Evolutionary conservation across 2,888 invertebrate species (phyloP).

Genomic region (Cerastis leucographa): DNA sequence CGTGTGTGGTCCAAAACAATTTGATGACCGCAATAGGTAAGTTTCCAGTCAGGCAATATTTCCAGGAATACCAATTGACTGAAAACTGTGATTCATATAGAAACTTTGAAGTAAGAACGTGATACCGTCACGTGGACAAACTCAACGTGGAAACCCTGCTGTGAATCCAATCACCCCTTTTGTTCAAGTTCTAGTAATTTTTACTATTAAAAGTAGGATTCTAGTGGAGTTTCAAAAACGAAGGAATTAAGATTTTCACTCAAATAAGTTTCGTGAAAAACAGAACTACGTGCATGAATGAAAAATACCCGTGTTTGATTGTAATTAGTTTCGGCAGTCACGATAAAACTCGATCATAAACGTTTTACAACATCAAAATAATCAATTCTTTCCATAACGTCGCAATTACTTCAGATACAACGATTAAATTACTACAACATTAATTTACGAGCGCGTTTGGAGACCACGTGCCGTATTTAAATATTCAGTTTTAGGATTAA

Average conservation of each 20-base stretch:
- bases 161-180: slow-evolving; percentile 36
- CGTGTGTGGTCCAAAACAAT: slow-evolving; percentile 41
- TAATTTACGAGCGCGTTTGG: slow-evolving; percentile 36
- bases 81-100: slow-evolving; percentile 25
- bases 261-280: slow-evolving; percentile 12
- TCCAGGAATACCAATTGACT: slow-evolving; percentile 18
- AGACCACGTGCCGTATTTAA: slow-evolving; percentile 54
- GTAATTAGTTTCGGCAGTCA: slow-evolving; percentile 41
- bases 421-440: slow-evolving; percentile 36
- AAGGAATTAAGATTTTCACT: slow-evolving; percentile 2
- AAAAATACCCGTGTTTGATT: slow-evolving; percentile 27
- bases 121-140: slow-evolving; percentile 46
- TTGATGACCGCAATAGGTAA: slow-evolving; percentile 7
- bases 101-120: slow-evolving; percentile 39
- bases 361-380: slow-evolving; percentile 45
- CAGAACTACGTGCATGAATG: slow-evolving; percentile 6
- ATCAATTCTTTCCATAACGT: slow-evolving; percentile 52
- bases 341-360: slow-evolving; percentile 42
- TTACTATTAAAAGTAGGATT: background rate
- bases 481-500: slow-evolving; percentile 70
- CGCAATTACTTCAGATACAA: slow-evolving; percentile 38
- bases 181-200: slow-evolving; percentile 27
- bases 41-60: slow-evolving; percentile 32
- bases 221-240: background rate
- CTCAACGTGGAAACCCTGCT: slow-evolving; percentile 55